These are phyloP conservation scores for Dermolepida albohirtum DNA, from an alignment of 2,888 invertebrate species.

Conservation along the genomic window DNA sequence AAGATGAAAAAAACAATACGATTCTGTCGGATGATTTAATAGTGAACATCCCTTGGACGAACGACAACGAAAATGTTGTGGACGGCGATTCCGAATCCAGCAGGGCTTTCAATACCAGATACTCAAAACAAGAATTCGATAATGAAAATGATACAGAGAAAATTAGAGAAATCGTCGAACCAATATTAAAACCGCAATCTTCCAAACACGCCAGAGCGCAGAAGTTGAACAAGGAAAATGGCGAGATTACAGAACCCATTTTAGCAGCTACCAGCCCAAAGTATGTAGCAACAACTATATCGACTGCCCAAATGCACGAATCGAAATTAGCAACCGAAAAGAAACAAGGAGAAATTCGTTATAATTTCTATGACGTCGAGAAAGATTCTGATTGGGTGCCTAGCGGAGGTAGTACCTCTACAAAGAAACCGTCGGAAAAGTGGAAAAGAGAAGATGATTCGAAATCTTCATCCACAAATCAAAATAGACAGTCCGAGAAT, in stretches of 20 bases:
- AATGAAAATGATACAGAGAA: conserved; percentile 35
- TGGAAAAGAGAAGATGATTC: conserved; percentile 62
- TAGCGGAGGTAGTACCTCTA: conserved; percentile 32
- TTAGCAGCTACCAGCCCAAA: conserved; percentile 63
- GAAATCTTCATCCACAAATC: conserved; percentile 18
- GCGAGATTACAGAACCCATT: conserved; percentile 76
- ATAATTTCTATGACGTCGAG: conserved; percentile 59
- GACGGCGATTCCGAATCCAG: conserved; percentile 68
- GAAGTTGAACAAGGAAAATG: conserved; percentile 61
- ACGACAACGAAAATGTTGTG: conserved; percentile 64
- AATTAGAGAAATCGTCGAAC: conserved; percentile 78
- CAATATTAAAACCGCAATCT: conserved; percentile 74
- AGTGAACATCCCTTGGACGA: conserved; percentile 64
- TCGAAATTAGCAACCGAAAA: conserved; percentile 56
- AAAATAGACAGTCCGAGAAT: conserved; percentile 50
- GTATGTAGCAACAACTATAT: conserved; percentile 23
- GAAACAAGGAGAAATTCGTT: conserved; percentile 57
- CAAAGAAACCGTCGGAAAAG: conserved; percentile 53
- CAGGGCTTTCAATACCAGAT: conserved; percentile 69
- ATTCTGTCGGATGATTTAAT: conserved; percentile 42
- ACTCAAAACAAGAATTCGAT: conserved; percentile 50
- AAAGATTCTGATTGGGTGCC: conserved; percentile 59
- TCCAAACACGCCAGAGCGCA: conserved; percentile 69
- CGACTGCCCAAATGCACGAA: conserved; percentile 10
- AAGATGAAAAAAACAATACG: conserved; percentile 49